These are phyloP conservation scores for Brevimyrus niger DNA, from an alignment of 2,113 vertebrate genomes.

Conservation along the genomic window DNA sequence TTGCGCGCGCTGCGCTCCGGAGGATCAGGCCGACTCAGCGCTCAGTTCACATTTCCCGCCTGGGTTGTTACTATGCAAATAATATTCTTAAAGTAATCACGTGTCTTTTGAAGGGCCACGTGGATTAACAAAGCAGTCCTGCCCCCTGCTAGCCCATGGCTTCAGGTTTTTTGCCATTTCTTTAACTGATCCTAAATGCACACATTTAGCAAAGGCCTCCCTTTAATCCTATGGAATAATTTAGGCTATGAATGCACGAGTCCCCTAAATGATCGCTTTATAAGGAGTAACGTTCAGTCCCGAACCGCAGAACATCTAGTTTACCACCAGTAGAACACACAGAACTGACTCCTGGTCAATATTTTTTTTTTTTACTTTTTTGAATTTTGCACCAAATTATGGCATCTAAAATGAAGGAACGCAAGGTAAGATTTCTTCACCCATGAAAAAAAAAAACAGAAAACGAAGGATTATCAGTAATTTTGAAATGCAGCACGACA, in stretches of 20 bases:
- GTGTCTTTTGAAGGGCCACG: slow-evolving; percentile 88
- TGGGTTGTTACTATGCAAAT: slow-evolving; percentile 73
- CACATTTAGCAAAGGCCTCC: slow-evolving; percentile 70
- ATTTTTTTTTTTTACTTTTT: slow-evolving; percentile 23
- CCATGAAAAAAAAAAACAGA: not conserved
- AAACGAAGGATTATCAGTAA: not conserved
- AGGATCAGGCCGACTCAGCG: slow-evolving; percentile 49
- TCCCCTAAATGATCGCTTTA: slow-evolving; percentile 73
- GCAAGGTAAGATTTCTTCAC: slow-evolving; percentile 69
- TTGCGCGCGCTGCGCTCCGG: slow-evolving; percentile 68
- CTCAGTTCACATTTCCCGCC: slow-evolving; percentile 63
- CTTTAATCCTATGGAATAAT: slow-evolving; percentile 89
- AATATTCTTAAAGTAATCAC: slow-evolving; percentile 70
- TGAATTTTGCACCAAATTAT: slow-evolving; percentile 52
- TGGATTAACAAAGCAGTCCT: slow-evolving; percentile 91
- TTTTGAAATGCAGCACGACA: not conserved
- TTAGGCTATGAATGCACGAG: slow-evolving; percentile 70
- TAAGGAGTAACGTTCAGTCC: slow-evolving; percentile 56
- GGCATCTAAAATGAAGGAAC: slow-evolving; percentile 83
- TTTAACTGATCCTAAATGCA: slow-evolving; percentile 85
- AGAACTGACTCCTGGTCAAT: slow-evolving; percentile 11
- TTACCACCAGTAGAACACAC: slow-evolving; percentile 33
- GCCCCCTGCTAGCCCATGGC: slow-evolving; percentile 67
- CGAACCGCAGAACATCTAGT: slow-evolving; percentile 55
- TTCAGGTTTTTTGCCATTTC: slow-evolving; percentile 67